phyloP scores from a whole-genome alignment of 1,140 invertebrate genomes.

The Ditylenchus dipsaci region DNA sequence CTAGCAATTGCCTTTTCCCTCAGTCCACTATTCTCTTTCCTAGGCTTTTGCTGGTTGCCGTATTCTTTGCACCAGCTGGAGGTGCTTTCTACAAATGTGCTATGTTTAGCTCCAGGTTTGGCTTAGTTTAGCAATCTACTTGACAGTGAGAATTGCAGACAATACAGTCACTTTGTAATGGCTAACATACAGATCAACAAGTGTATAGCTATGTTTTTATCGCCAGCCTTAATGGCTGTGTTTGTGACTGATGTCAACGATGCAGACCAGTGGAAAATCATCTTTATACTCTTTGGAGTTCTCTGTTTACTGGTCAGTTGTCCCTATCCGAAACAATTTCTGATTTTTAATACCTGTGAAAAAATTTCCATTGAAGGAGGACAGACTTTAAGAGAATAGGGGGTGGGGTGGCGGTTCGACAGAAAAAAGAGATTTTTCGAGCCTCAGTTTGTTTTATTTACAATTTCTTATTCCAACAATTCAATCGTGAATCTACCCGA shows the following conservation, averaged over 20 bases:
- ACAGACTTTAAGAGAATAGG: no score
- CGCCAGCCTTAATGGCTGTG: background rate
- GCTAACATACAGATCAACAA: constrained; percentile 6
- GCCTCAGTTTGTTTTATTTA: no score
- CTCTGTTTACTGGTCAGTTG: background rate
- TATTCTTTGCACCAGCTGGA: background rate
- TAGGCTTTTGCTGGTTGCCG: background rate
- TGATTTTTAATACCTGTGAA: no score
- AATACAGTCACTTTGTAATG: constrained; percentile 5
- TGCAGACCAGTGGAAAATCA: background rate
- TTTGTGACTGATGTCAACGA: background rate
- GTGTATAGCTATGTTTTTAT: background rate
- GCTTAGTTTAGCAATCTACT: background rate
- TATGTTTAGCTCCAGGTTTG: background rate
- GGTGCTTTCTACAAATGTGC: background rate
- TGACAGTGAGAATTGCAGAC: background rate
- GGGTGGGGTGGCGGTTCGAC: no score
- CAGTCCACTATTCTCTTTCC: background rate
- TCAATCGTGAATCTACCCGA: no score
- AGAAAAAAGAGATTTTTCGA: no score
- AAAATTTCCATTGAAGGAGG: no score
- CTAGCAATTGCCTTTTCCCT: background rate
- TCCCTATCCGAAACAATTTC: no score
- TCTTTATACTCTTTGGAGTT: constrained; percentile 1
- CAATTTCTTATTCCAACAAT: no score